Percentiles rank a stretch among this genome's conserved stretches.
Conservation (phyloP, 1,140 invertebrate genomes). For the Coptotermes formosanus region DNA sequence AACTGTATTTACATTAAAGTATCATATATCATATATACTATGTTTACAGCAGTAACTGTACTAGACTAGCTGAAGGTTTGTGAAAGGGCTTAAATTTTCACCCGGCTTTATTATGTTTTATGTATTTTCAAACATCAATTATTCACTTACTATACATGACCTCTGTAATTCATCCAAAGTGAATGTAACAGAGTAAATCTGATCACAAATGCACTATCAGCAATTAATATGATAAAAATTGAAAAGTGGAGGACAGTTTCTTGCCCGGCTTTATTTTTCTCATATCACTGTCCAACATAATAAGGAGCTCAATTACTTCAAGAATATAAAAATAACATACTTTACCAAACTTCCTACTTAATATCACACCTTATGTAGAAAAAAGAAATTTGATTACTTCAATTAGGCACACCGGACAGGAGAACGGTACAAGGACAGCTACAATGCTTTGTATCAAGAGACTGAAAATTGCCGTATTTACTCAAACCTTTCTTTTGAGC, state of each 20-base stretch:
- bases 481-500: not conserved
- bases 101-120: not conserved
- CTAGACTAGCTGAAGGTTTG: not conserved
- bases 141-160: not conserved
- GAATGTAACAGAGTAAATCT: not conserved
- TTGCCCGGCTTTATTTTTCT: constrained; percentile 15
- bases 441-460: not conserved
- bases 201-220: not conserved
- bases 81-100: not conserved
- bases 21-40: not conserved
- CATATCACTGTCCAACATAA: not conserved
- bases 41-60: not conserved
- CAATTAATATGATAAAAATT: not conserved
- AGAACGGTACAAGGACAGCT: not conserved
- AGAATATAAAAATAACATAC: not conserved
- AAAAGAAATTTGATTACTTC: not conserved
- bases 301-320: not conserved
- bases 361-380: not conserved
- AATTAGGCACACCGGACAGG: not conserved
- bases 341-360: constrained; percentile 19
- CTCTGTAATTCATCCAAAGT: not conserved
- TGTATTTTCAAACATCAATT: not conserved
- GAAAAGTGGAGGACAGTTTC: not conserved
- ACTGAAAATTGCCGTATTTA: not conserved
- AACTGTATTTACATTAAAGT: not conserved